Percentiles rank a stretch among this genome's conserved stretches.
Evolutionary conservation across 2,113 vertebrate genomes (phyloP).

Genomic region (Mungos mungo): DNA sequence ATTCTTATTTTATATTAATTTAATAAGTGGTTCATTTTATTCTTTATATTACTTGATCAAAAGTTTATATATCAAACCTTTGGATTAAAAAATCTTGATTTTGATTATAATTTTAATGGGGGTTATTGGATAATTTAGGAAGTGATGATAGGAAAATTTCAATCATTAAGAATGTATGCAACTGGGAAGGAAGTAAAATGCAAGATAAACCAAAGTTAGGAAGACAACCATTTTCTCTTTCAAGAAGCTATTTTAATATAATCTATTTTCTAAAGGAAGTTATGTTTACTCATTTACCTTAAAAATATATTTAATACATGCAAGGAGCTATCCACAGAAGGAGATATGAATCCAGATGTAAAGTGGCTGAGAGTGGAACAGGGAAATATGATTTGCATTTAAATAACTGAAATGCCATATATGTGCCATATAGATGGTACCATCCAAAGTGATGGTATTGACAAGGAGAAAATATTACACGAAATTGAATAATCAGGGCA

Average conservation of each 20-base stretch:
- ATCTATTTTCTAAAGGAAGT: neutral
- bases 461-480: neutral
- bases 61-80: neutral
- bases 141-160: neutral
- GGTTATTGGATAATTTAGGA: neutral
- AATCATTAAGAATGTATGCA: neutral
- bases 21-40: slow-evolving; percentile 8
- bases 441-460: neutral
- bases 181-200: neutral
- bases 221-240: neutral
- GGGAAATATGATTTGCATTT: neutral
- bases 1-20: slow-evolving; percentile 31
- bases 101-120: slow-evolving; percentile 28
- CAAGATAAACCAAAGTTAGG: neutral
- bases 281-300: neutral
- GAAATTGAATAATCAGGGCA: neutral
- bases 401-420: neutral
- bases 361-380: neutral
- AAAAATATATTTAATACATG: neutral
- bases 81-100: neutral
- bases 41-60: slow-evolving; percentile 29
- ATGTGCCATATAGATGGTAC: neutral
- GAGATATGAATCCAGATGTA: neutral
- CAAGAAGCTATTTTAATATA: neutral
- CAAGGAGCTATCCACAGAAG: neutral